Conservation (phyloP, 2,113 vertebrate genomes). For the Menura novaehollandiae region DNA sequence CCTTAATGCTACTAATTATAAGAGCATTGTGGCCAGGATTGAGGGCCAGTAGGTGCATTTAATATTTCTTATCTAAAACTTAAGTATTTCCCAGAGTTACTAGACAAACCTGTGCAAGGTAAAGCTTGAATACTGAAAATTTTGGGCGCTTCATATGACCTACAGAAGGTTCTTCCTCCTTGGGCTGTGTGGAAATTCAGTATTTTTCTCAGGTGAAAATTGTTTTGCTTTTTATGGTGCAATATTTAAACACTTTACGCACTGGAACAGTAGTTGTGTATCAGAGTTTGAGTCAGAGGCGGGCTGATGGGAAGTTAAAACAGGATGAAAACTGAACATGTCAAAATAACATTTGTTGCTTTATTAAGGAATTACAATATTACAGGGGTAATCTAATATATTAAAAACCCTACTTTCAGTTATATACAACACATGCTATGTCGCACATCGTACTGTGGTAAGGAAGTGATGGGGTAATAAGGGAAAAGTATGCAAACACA, state of each 20-base stretch:
- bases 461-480: conserved; percentile 72
- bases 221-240: neutral
- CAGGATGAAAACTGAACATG: neutral
- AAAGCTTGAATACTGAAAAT: neutral
- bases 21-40: neutral
- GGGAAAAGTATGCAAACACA: conserved; percentile 8
- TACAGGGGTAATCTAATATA: conserved; percentile 71
- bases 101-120: neutral
- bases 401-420: conserved; percentile 66
- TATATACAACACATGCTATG: conserved; percentile 72
- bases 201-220: neutral
- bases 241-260: neutral
- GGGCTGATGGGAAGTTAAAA: neutral
- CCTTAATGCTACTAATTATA: neutral
- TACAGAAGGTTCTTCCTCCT: neutral
- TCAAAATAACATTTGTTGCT: conserved; percentile 58
- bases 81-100: neutral
- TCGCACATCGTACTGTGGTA: conserved; percentile 48
- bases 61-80: neutral
- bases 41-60: neutral
- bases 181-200: neutral
- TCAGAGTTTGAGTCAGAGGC: neutral
- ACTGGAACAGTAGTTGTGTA: accelerated
- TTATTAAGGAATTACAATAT: conserved; percentile 73
- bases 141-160: neutral